Evolutionary conservation across 2,113 vertebrate genomes (phyloP).

Genomic region (Salvelinus sp.): DNA sequence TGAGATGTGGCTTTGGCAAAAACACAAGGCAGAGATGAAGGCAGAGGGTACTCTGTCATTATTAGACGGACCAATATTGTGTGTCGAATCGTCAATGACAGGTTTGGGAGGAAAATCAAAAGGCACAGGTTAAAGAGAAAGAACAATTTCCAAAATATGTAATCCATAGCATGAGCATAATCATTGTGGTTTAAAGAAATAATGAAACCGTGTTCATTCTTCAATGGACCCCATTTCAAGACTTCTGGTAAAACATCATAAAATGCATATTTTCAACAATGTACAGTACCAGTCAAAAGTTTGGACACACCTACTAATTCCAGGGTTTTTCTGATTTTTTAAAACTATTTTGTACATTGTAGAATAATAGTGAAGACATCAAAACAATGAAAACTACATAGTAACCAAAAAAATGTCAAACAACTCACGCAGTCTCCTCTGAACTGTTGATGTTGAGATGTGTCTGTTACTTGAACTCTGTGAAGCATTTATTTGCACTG

Average conservation of each 20-base stretch:
- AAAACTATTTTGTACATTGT: too few relatives aligned
- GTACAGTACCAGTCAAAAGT: too few relatives aligned
- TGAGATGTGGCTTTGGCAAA: not conserved
- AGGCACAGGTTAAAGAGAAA: constrained; percentile 29
- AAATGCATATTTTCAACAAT: not conserved
- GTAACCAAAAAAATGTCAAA: too few relatives aligned
- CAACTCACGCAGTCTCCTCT: too few relatives aligned
- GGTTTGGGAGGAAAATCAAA: constrained; percentile 30
- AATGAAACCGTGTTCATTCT: not conserved
- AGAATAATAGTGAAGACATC: too few relatives aligned
- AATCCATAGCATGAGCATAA: constrained; percentile 12
- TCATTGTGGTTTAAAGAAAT: constrained; percentile 3
- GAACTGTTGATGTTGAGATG: too few relatives aligned
- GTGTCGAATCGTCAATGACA: constrained; percentile 4
- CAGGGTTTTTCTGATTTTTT: too few relatives aligned
- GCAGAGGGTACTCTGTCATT: not conserved
- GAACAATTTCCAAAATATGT: not conserved
- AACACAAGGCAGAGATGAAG: not conserved
- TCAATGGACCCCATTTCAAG: not conserved
- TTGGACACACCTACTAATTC: too few relatives aligned
- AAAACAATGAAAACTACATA: too few relatives aligned
- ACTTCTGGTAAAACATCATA: not conserved
- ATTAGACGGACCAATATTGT: not conserved
- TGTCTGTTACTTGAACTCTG: too few relatives aligned
- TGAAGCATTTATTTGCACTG: too few relatives aligned